A percentile compares a stretch with the other conserved stretches of the same genome.
These are phyloP conservation scores for Cyphomyrmex costatus DNA, from an alignment of 1,140 invertebrate species.

Conservation along the genomic window DNA sequence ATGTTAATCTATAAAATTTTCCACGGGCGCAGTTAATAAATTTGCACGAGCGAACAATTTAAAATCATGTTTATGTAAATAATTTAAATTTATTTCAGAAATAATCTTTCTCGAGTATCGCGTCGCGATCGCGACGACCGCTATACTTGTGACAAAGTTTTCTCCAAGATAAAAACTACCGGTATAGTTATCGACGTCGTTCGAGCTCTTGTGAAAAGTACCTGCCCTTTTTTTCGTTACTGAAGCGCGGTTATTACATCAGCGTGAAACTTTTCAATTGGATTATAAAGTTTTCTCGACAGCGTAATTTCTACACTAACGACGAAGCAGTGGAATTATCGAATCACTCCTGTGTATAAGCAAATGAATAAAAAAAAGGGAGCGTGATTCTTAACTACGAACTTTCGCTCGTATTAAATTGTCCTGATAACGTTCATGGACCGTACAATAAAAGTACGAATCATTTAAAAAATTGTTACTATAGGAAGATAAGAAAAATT, in stretches of 20 bases:
- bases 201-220: slow-evolving; percentile 39
- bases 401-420: background rate
- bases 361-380: slow-evolving; percentile 17
- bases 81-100: slow-evolving; percentile 28
- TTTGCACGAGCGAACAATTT: background rate
- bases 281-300: slow-evolving; percentile 60
- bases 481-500: background rate
- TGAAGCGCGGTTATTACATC: slow-evolving; percentile 65
- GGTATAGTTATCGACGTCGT: slow-evolving; percentile 36
- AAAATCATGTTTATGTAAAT: background rate
- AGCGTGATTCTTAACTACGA: background rate
- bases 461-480: background rate
- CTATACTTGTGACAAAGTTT: slow-evolving; percentile 9
- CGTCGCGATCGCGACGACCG: slow-evolving; percentile 30
- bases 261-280: slow-evolving; percentile 65
- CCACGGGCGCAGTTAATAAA: background rate
- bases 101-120: slow-evolving; percentile 13
- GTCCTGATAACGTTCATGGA: background rate
- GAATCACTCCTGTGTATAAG: slow-evolving; percentile 31
- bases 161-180: slow-evolving; percentile 20
- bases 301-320: slow-evolving; percentile 40
- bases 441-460: background rate
- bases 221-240: slow-evolving; percentile 31
- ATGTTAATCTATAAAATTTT: slow-evolving; percentile 19
- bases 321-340: slow-evolving; percentile 57